A percentile compares a stretch with the other conserved stretches of the same genome.
Conservation (phyloP, 2,888 invertebrate species). For the Orthosia incerta region DNA sequence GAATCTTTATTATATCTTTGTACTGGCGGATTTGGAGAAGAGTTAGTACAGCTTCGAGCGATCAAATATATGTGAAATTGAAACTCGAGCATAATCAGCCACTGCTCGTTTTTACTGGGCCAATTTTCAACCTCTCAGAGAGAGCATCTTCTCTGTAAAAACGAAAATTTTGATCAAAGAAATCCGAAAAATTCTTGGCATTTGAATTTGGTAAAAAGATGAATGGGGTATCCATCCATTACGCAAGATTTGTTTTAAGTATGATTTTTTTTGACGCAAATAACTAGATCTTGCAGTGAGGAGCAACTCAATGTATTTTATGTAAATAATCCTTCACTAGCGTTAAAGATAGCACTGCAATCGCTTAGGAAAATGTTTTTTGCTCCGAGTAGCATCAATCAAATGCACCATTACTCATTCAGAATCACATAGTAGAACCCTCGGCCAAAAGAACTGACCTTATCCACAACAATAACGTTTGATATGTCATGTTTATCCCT, state of each 20-base stretch:
- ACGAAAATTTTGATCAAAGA: neutral
- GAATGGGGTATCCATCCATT: neutral
- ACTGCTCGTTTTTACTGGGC: neutral
- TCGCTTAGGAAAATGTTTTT: neutral
- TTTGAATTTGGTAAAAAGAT: neutral
- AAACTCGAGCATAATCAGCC: neutral
- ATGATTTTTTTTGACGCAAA: neutral
- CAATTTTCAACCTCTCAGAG: neutral
- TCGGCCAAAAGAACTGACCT: slow-evolving; percentile 20
- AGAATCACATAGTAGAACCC: neutral
- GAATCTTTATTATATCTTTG: neutral
- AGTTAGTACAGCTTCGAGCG: neutral
- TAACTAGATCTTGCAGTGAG: neutral
- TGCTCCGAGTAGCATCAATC: slow-evolving; percentile 35
- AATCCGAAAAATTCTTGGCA: neutral
- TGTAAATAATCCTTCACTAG: neutral
- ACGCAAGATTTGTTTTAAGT: neutral
- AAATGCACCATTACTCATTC: slow-evolving; percentile 39
- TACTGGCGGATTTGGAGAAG: neutral
- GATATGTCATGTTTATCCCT: slow-evolving; percentile 42
- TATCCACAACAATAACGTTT: slow-evolving; percentile 26
- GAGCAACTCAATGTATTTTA: neutral
- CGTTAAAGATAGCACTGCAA: neutral
- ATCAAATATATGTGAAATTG: neutral
- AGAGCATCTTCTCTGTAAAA: no score